Evolutionary conservation across 2,888 invertebrate genomes (phyloP).

Genomic region (Villa cingulata): DNA sequence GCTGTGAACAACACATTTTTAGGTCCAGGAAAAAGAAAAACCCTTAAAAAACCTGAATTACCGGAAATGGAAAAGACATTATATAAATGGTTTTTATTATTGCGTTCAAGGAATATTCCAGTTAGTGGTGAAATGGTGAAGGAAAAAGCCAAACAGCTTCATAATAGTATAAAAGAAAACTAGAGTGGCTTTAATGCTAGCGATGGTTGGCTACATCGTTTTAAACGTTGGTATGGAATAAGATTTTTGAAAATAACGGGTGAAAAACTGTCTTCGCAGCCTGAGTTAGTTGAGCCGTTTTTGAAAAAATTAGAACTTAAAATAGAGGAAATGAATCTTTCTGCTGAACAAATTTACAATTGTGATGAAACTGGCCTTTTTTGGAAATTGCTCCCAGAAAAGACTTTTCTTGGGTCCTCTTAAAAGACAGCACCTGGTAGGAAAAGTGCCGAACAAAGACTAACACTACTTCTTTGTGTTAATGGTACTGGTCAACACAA

Average conservation of each 20-base stretch:
- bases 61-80: not conserved
- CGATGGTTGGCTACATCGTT: constrained; percentile 8
- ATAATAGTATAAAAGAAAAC: not conserved
- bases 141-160: not conserved
- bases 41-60: not conserved
- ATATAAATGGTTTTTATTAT: not conserved
- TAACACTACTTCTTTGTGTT: constrained; percentile 15
- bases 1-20: not conserved
- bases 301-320: constrained; percentile 2
- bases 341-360: constrained; percentile 13
- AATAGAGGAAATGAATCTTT: constrained; percentile 1
- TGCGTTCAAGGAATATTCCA: not conserved
- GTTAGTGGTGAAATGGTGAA: not conserved
- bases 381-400: constrained; percentile 13
- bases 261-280: not conserved
- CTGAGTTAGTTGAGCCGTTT: constrained; percentile 4
- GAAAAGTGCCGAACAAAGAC: constrained; percentile 11
- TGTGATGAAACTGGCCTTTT: constrained; percentile 13
- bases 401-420: constrained; percentile 2
- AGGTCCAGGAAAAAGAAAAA: not conserved
- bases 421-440: constrained; percentile 5
- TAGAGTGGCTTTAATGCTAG: not conserved
- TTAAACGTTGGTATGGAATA: constrained; percentile 1
- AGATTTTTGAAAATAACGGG: not conserved
- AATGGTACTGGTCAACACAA: constrained; percentile 17